Percentiles rank a stretch among this genome's conserved stretches.
Evolutionary conservation across 2,888 invertebrate species (phyloP).

Genomic region (Drosophila atripex): DNA sequence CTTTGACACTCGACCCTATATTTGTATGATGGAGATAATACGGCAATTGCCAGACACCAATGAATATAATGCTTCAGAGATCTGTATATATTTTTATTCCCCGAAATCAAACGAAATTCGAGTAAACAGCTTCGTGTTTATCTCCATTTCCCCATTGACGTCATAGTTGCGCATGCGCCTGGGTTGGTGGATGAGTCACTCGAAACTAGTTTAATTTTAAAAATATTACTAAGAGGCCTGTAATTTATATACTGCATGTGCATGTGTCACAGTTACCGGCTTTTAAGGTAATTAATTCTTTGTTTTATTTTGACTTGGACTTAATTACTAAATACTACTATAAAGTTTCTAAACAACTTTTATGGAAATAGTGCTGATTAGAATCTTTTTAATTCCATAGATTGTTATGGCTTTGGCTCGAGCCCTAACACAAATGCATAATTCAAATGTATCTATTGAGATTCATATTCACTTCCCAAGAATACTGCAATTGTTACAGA

Average conservation of each 20-base stretch:
- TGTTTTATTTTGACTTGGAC: not conserved
- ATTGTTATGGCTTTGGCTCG: not conserved
- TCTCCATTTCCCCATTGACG: slow-evolving; percentile 32
- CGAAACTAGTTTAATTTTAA: slow-evolving; percentile 21
- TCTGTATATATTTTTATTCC: slow-evolving; percentile 1
- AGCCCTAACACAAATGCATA: not conserved
- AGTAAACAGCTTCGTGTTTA: slow-evolving; percentile 8
- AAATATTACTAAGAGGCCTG: slow-evolving; percentile 8
- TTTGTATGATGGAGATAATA: slow-evolving; percentile 25
- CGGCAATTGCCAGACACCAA: not conserved
- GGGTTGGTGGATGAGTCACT: slow-evolving; percentile 28
- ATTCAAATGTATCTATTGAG: not conserved
- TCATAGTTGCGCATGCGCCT: slow-evolving; percentile 45
- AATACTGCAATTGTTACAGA: not conserved
- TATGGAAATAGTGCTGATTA: not conserved
- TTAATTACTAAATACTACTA: not conserved
- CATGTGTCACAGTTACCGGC: slow-evolving; percentile 5
- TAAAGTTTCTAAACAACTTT: not conserved
- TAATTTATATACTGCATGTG: slow-evolving; percentile 1
- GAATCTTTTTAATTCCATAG: not conserved
- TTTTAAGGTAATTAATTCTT: not conserved
- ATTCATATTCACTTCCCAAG: not conserved
- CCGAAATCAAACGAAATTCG: slow-evolving; percentile 7
- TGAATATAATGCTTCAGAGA: not conserved
- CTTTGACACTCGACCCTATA: slow-evolving; percentile 20